phyloP scores from a whole-genome alignment of 2,888 invertebrate species.

The Heliconius hortense region DNA sequence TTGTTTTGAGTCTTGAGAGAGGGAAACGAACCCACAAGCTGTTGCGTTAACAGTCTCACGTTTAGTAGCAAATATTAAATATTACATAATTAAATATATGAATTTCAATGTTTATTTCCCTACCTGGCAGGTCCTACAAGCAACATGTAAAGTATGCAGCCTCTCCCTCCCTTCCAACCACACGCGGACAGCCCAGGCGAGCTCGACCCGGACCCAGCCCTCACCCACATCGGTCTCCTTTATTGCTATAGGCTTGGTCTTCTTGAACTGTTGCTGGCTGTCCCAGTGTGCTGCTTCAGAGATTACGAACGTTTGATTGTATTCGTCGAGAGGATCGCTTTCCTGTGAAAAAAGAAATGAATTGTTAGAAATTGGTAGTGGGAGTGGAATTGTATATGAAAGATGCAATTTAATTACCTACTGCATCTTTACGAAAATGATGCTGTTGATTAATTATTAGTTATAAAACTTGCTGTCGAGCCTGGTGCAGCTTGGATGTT shows the following conservation, averaged over 20 bases:
- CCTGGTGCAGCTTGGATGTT: too few relatives aligned
- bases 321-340: constrained; percentile 83
- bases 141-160: constrained; percentile 87
- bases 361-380: too few relatives aligned
- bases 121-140: constrained; percentile 88
- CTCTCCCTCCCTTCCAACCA: constrained; percentile 88
- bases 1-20: too few relatives aligned
- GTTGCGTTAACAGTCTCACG: too few relatives aligned
- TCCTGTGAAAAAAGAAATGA: constrained; percentile 60
- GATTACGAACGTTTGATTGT: constrained; percentile 89
- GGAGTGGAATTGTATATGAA: too few relatives aligned
- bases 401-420: too few relatives aligned
- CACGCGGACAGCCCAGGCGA: constrained; percentile 87
- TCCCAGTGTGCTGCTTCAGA: constrained; percentile 91
- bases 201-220: constrained; percentile 91
- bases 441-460: too few relatives aligned
- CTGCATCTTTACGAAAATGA: too few relatives aligned
- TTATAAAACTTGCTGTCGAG: too few relatives aligned
- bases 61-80: too few relatives aligned
- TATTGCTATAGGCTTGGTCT: constrained; percentile 90
- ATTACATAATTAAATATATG: too few relatives aligned
- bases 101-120: neutral
- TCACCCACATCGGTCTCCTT: constrained; percentile 88
- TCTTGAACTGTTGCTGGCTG: constrained; percentile 85
- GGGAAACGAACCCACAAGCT: too few relatives aligned